These are phyloP conservation scores for Drosophila lini DNA, from an alignment of 1,140 invertebrate species.

Conservation along the genomic window DNA sequence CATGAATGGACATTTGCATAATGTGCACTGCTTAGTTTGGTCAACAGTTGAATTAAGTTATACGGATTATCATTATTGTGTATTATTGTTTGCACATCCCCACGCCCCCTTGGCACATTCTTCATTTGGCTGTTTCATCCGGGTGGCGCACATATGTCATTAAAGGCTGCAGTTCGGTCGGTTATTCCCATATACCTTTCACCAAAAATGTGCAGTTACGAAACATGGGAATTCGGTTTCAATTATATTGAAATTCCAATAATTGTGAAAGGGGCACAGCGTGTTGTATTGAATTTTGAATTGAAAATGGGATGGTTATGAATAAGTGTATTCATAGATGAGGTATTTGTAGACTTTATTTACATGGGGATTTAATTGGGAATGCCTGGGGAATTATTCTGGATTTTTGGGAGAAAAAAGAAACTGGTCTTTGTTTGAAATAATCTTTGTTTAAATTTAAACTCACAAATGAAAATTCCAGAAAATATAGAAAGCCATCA, in stretches of 20 bases:
- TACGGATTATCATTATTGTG: slow-evolving; percentile 47
- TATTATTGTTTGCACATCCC: slow-evolving; percentile 27
- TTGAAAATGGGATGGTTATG: background rate
- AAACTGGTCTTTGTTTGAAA: background rate
- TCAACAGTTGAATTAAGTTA: slow-evolving; percentile 51
- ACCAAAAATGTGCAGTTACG: background rate
- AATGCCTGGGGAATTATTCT: background rate
- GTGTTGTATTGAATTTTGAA: slow-evolving; percentile 14
- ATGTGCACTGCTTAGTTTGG: slow-evolving; percentile 58
- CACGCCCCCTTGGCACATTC: background rate
- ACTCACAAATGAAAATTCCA: background rate
- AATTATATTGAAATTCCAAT: slow-evolving; percentile 6
- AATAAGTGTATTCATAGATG: background rate
- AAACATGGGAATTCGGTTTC: background rate
- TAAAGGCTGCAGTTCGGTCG: slow-evolving; percentile 1
- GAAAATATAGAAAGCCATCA: background rate
- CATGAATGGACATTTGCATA: slow-evolving; percentile 64
- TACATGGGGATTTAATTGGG: background rate
- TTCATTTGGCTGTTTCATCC: slow-evolving; percentile 12
- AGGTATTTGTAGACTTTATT: background rate
- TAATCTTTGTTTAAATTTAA: no score
- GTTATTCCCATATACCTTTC: background rate
- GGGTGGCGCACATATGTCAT: slow-evolving; percentile 2
- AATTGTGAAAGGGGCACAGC: background rate
- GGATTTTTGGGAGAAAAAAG: fast-evolving